These are phyloP conservation scores for Agapornis roseicollis DNA, from an alignment of 2,113 vertebrate species.

Conservation along the genomic window DNA sequence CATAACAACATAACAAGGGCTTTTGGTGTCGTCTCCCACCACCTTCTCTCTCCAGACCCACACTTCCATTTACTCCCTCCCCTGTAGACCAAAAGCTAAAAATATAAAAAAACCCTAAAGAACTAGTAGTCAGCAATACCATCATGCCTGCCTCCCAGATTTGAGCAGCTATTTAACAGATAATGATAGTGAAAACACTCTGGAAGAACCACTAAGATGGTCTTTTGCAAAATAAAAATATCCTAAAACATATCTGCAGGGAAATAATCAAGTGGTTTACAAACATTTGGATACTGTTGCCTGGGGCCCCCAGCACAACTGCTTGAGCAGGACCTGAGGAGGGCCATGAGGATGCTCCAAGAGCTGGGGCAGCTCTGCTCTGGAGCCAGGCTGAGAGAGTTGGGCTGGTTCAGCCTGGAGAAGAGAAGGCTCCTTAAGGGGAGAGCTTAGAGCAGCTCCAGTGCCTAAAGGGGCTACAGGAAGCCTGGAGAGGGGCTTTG, in stretches of 20 bases:
- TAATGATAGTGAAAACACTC: neutral
- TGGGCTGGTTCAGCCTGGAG: neutral
- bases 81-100: neutral
- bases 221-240: neutral
- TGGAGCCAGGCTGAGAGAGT: neutral
- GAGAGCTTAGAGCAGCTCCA: neutral
- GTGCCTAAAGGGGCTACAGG: neutral
- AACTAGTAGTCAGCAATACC: neutral
- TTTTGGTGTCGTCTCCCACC: neutral
- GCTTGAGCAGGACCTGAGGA: neutral
- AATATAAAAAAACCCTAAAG: neutral
- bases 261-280: neutral
- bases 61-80: neutral
- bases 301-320: neutral
- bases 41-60: fast-evolving
- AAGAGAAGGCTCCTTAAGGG: neutral
- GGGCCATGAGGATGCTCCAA: neutral
- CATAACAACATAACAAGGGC: neutral
- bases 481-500: neutral
- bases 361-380: neutral
- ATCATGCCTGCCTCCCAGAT: neutral
- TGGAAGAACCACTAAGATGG: neutral
- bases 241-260: neutral
- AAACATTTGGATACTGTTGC: neutral
- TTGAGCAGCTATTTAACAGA: neutral